Base-by-base conservation (phyloP, 2,888 invertebrate genomes). In the Trichacis sp. region DNA sequence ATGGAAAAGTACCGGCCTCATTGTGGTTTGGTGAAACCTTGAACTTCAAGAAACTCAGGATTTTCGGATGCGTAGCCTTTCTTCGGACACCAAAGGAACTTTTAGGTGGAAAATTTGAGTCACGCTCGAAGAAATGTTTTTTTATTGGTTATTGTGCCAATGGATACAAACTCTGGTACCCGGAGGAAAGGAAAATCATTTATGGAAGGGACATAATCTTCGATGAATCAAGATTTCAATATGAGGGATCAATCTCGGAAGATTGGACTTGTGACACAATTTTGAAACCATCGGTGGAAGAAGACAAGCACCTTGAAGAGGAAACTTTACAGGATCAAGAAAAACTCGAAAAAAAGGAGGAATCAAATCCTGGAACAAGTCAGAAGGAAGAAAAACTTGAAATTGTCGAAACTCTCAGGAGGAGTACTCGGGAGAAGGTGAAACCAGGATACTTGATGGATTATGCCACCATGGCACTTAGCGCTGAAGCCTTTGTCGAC, bases 131-230 rank as follows among this genome's bases (percentile, higher is more conserved):
- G 29, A 68, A 60, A 30, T 68, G 71, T 33, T 9, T 42, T 43
- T 70, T 59, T 17, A 47, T 72, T 15, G 75, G 73, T 4, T 75
- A 76, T 33, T 65, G 62, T 20, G 0, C 55, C 6, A 72, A 66
- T 24, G 64, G 68, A 15, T 69, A 58, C 11, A 43, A 68, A 42
- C 45, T 74, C 2, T 76, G 71, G 74, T 53, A 68, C 53, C 68
- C 63, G 3, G 3, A 33, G n/a, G 33, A 33, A 11, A 8, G 46
- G 14, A 64, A 68, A 57, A 42, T 72, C 12, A 42, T 72, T 17
- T 53, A 45, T 19, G 73, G 70, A 9, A 65, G 68, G 48, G 70
- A 77, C 53, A 72, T 73, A 14, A 59, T 71, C 12, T 76, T 76
- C 54, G 69, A 75, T 51, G 73, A 73, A 18, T 47, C 47, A 8